Percentiles rank a stretch among this genome's conserved stretches.
These are phyloP conservation scores for Halcyon chelicuti DNA, from an alignment of 2,797 vertebrate species.

Conservation along the genomic window DNA sequence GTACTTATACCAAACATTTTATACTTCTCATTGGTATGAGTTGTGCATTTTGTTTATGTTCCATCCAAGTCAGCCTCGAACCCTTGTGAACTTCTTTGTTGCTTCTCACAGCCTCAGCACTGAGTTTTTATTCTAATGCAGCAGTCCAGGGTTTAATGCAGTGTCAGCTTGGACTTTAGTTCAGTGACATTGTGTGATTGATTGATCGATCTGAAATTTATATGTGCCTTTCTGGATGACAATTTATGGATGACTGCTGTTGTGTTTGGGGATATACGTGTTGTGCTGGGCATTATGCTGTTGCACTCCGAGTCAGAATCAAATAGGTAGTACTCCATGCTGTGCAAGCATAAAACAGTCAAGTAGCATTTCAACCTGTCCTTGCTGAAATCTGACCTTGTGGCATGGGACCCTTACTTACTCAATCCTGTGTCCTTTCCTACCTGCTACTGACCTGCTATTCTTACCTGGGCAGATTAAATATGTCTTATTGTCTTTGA, in stretches of 20 bases:
- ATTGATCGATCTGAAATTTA: background rate
- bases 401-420: background rate
- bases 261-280: background rate
- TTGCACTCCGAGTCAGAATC: background rate
- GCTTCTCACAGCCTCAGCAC: background rate
- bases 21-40: background rate
- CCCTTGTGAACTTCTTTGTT: background rate
- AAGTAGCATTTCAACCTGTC: background rate
- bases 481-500: background rate
- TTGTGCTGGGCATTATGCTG: background rate
- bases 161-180: background rate
- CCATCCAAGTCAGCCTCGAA: background rate
- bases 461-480: background rate
- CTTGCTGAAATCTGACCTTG: background rate
- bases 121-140: background rate
- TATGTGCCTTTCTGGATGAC: background rate
- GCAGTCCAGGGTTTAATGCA: background rate
- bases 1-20: conserved; percentile 49
- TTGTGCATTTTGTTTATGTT: background rate
- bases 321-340: background rate
- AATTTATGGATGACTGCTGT: background rate
- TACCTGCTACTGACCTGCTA: background rate
- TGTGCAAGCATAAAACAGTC: background rate
- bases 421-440: background rate
- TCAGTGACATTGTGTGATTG: background rate